Base-by-base conservation (phyloP, 2,797 vertebrate genomes). In the Melanitta fusca region DNA sequence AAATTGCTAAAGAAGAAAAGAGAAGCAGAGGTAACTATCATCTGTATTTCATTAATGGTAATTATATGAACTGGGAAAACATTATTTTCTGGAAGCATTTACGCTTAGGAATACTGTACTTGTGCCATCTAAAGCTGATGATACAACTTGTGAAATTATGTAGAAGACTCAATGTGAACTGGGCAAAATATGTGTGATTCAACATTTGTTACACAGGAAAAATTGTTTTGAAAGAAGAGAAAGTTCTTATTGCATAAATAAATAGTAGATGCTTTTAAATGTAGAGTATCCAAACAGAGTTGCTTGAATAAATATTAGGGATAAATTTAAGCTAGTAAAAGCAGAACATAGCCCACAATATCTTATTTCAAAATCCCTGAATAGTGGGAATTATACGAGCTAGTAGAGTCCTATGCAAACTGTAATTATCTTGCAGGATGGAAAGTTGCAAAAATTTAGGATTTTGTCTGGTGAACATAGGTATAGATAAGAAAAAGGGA, bases 1-100 rank as follows among this genome's bases (percentile, higher is more conserved):
- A 98, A 97, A 72, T 90, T 97, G 65, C 95, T 98, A 74, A 98
- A 95, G 90, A 98, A 97, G 96, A 98, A 98, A 94, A 98, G 91
- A 82, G 98, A 99, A 94, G 98, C 98, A 72, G 98, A 99, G 98
- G 99, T 99, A 93, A 96, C 83, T 90, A 62, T 62, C 14, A 36
- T 47, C n/a, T 54, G 1, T 91, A 53, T 79, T 77, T 7, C 70
- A 45, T n/a, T 68, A 57, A 19, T 82, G 7, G 45, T 74, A 72
- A 71, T 81, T 83, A 8, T 30, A 34, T 54, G 43, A 74, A 68
- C 22, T 56, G 47, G 22, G 8, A 85, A 80, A 82, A 13, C 1
- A 7, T 20, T 12, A 11, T 41, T 65, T 85, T 71, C 27, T 75
- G n/a, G 12, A 18, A 88, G 10, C 13, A 34, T 64, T 71, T 80